A percentile compares a stretch with the other conserved stretches of the same genome.
These are phyloP conservation scores for Darevskia nairensis DNA, from an alignment of 2,797 vertebrate species.

Conservation along the genomic window DNA sequence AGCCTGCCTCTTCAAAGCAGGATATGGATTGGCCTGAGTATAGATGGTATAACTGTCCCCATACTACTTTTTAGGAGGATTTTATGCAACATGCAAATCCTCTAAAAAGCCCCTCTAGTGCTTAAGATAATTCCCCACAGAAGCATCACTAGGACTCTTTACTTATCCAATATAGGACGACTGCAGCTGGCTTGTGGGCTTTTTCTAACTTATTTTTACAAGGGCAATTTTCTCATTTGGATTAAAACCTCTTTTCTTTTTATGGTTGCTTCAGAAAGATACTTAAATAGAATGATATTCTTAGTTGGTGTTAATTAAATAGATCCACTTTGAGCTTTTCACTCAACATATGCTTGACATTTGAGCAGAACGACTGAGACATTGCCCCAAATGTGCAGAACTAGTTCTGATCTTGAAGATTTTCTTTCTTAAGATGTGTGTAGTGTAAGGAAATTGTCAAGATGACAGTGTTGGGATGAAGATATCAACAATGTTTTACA, in stretches of 20 bases:
- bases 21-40: background rate
- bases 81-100: background rate
- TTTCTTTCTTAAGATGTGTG: background rate
- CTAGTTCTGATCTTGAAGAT: background rate
- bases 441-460: background rate
- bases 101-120: background rate
- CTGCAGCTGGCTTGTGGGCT: too few species aligned
- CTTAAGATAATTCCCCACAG: background rate
- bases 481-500: background rate
- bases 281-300: background rate
- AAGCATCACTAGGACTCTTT: background rate
- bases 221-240: conserved; percentile 7
- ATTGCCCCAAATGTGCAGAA: background rate
- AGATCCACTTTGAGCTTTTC: conserved; percentile 46
- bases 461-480: background rate
- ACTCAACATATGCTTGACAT: conserved; percentile 43
- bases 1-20: background rate
- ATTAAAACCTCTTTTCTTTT: background rate
- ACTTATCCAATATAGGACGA: background rate
- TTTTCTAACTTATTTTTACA: background rate
- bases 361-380: conserved; percentile 29
- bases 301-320: conserved; percentile 12
- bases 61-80: background rate
- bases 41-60: background rate
- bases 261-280: background rate